Evolutionary conservation across 2,888 invertebrate genomes (phyloP).

Genomic region (Caradrina clavipalpis): DNA sequence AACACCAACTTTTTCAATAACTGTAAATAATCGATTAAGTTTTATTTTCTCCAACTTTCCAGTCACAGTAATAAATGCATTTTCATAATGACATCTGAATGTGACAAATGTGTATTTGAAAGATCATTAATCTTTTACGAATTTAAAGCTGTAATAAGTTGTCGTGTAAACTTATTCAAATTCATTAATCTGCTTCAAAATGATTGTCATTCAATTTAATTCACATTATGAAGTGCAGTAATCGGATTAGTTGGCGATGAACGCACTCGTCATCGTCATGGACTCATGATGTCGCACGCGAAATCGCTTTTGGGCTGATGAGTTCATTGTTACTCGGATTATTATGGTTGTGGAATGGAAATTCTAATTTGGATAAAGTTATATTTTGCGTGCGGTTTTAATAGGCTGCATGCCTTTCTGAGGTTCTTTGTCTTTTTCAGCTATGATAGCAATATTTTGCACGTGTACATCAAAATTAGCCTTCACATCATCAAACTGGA

Average conservation of each 20-base stretch:
- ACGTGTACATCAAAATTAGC: not conserved
- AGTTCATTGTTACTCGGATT: slow-evolving; percentile 60
- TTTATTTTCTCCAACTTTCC: slow-evolving; percentile 8
- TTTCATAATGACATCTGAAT: slow-evolving; percentile 21
- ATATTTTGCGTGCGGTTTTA: not conserved
- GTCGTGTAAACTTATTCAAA: slow-evolving; percentile 28
- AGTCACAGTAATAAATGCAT: not conserved
- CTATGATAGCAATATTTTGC: not conserved
- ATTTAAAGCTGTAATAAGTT: slow-evolving; percentile 22
- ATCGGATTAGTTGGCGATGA: slow-evolving; percentile 60
- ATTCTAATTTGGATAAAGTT: slow-evolving; percentile 1
- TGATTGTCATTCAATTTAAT: slow-evolving; percentile 62
- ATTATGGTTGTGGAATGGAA: slow-evolving; percentile 39
- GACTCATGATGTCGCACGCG: slow-evolving; percentile 46
- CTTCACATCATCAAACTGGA: not conserved
- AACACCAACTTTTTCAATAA: slow-evolving; percentile 12
- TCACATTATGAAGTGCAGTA: slow-evolving; percentile 54
- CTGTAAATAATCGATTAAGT: not conserved
- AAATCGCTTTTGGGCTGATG: slow-evolving; percentile 60
- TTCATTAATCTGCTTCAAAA: slow-evolving; percentile 50
- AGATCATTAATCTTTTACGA: slow-evolving; percentile 1
- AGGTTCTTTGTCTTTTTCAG: not conserved
- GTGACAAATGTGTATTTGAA: slow-evolving; percentile 35
- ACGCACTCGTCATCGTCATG: slow-evolving; percentile 44
- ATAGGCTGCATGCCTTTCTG: not conserved